phyloP scores from a whole-genome alignment of 2,888 invertebrate genomes.

The Bombylius major region DNA sequence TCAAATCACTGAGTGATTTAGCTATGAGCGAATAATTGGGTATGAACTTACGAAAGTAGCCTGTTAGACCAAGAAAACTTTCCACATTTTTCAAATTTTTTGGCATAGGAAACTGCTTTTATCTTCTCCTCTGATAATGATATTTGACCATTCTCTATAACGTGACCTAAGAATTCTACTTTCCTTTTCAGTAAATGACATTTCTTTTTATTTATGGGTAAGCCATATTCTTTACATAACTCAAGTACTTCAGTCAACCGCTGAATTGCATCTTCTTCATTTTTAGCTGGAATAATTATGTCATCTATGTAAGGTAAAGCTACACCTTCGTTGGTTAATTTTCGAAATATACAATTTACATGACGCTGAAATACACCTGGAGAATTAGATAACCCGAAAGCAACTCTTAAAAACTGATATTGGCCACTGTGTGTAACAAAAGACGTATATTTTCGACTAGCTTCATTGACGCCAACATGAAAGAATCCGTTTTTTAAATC shows the following conservation, averaged over 20 bases:
- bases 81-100: not conserved
- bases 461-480: conserved; percentile 19
- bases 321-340: not conserved
- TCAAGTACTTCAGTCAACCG: not conserved
- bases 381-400: conserved; percentile 23
- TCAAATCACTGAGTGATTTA: not conserved
- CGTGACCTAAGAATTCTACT: conserved; percentile 6
- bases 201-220: conserved; percentile 8
- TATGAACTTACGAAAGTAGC: conserved; percentile 7
- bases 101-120: conserved; percentile 10
- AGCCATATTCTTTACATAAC: not conserved
- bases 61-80: not conserved
- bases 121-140: conserved; percentile 5
- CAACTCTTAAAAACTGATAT: conserved; percentile 17
- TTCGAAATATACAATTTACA: conserved; percentile 5
- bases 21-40: conserved; percentile 1
- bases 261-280: not conserved
- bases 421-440: conserved; percentile 19
- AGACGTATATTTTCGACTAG: conserved; percentile 16
- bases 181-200: conserved; percentile 1
- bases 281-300: conserved; percentile 2
- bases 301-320: conserved; percentile 17
- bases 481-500: conserved; percentile 23
- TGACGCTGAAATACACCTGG: conserved; percentile 16
- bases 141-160: conserved; percentile 2